Evolutionary conservation across 2,888 invertebrate genomes (phyloP), one percentile per base, ranked within the genome.

Genomic region (Buathra laborator): DNA sequence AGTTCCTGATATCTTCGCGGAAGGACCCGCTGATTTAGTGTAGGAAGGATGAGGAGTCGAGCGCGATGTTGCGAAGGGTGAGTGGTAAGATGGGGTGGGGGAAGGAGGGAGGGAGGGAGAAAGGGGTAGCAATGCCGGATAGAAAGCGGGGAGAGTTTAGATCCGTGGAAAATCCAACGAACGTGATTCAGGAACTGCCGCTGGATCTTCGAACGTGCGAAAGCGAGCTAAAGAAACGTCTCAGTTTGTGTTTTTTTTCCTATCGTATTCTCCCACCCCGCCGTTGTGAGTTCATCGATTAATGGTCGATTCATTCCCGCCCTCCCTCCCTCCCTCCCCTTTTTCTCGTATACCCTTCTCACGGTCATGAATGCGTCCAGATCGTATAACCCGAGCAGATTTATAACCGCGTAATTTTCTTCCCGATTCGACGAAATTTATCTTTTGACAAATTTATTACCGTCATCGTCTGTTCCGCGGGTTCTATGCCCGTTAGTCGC

Each of bases 1-100:
- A 91, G 88, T 82, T 86, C 84, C 75, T 87, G 87, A 90, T 88
- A 89, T 87, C 89, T 88, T 85, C 88, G 86, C 85, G 81, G 80
- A 86, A 82, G 84, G 86, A 81, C 77, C 84, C 32, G 79, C 86
- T 87, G 89, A 90, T 90, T 89, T 90, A 89, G 78, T 82, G 80
- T 37, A 37, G 83, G 75, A 64, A 74, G 80, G 72, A 84, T 76
- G 82, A 74, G 79, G 51, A 83, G 85, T 44, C n/a, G 10, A 44
- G 43, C n/a, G 43, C 37, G 9, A 37, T 16, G 29, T 32, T 14
- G 29, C 48, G 48, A 48, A 32, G 5, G 14, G 62, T 29, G 43
- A n/a, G 16, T 6, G 53, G 19, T 19, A 16, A 29, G 29, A 14
- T 37, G 37, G 62, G n/a, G 32, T 14, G 5, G 12, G 59, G 24